These are phyloP conservation scores for Chloroceryle inda DNA, from an alignment of 2,797 vertebrate species.

Conservation along the genomic window DNA sequence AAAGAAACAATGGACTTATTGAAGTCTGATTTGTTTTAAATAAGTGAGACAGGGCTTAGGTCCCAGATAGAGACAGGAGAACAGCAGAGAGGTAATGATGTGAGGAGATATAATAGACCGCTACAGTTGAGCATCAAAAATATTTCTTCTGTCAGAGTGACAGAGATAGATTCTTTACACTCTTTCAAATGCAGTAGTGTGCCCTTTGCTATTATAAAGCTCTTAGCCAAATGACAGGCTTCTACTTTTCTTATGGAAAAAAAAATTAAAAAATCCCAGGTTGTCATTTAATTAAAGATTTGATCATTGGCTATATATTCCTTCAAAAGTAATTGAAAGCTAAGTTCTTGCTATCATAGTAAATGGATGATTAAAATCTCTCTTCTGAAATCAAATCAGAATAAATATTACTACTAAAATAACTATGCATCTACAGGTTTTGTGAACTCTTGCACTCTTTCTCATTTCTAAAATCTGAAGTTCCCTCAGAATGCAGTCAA, in stretches of 20 bases:
- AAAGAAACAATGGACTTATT: background rate
- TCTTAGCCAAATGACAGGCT: background rate
- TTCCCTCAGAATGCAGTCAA: background rate
- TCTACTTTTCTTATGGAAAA: background rate
- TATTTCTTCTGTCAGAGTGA: background rate
- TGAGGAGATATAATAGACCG: background rate
- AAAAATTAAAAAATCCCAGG: too few relatives aligned
- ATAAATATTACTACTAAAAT: background rate
- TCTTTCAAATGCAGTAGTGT: background rate
- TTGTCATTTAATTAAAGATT: background rate
- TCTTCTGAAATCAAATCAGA: background rate
- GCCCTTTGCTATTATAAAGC: background rate
- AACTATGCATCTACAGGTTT: background rate
- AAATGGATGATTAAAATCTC: background rate
- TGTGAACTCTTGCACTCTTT: background rate
- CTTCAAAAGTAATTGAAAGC: background rate
- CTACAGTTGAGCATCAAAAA: background rate
- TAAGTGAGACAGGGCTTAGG: background rate
- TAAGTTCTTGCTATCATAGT: background rate
- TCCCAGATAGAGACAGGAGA: background rate
- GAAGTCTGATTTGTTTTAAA: background rate
- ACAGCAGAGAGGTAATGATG: background rate
- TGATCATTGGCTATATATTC: background rate
- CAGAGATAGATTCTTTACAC: background rate
- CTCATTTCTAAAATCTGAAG: background rate